Evolutionary conservation across 2,888 invertebrate genomes (phyloP).

Genomic region (Tiliacea citrago): DNA sequence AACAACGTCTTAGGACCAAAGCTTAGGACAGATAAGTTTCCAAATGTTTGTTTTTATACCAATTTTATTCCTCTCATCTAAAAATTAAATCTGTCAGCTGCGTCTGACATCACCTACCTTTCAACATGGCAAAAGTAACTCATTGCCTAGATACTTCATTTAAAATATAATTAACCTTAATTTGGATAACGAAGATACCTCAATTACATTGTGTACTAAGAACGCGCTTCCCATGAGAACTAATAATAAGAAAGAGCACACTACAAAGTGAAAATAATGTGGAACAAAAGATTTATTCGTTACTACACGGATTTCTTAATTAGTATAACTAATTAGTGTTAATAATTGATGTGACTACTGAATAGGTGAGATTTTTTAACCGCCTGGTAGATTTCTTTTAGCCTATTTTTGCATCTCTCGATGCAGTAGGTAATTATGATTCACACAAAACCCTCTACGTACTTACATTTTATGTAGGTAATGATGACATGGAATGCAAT

Average conservation of each 20-base stretch:
- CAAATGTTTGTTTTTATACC: not conserved
- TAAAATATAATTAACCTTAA: not conserved
- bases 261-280: constrained; percentile 43
- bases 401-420: not conserved
- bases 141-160: not conserved
- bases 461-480: not conserved
- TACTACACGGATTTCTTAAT: constrained; percentile 26
- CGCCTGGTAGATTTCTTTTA: not conserved
- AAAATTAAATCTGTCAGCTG: no score
- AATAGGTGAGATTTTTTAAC: constrained; percentile 16
- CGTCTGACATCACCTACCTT: not conserved
- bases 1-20: not conserved
- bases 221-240: constrained; percentile 45
- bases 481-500: not conserved
- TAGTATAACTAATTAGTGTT: constrained; percentile 44
- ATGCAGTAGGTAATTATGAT: not conserved
- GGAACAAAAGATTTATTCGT: constrained; percentile 38
- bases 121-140: not conserved
- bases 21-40: not conserved
- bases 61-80: not conserved
- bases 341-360: constrained; percentile 29
- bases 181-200: constrained; percentile 4
- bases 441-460: not conserved
- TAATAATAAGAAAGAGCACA: constrained; percentile 24
- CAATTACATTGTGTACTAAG: constrained; percentile 26